Evolutionary conservation across 2,888 invertebrate genomes (phyloP).

Genomic region (Drosophila dives): DNA sequence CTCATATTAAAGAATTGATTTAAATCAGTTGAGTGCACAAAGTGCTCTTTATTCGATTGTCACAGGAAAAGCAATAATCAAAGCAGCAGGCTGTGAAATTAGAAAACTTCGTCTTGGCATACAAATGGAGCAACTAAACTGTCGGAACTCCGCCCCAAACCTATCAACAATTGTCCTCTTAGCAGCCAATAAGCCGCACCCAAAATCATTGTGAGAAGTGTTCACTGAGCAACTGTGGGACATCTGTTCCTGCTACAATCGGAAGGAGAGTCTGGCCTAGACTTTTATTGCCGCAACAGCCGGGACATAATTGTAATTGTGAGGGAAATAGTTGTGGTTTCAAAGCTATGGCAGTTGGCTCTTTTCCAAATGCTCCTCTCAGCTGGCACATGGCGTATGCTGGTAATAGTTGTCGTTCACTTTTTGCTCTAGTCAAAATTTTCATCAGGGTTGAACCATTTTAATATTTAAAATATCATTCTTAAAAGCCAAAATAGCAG

Average conservation of each 20-base stretch:
- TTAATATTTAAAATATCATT: slow-evolving; percentile 70
- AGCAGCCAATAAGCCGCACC: slow-evolving; percentile 59
- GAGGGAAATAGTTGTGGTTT: slow-evolving; percentile 44
- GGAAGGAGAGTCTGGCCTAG: slow-evolving; percentile 24
- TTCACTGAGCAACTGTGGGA: slow-evolving; percentile 12
- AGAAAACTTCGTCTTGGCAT: slow-evolving; percentile 51
- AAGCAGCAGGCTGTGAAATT: slow-evolving; percentile 45
- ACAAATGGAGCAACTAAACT: slow-evolving; percentile 56
- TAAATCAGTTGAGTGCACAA: slow-evolving; percentile 23
- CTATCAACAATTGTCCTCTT: slow-evolving; percentile 52
- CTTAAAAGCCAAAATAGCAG: slow-evolving; percentile 39
- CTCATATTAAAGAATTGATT: slow-evolving; percentile 11
- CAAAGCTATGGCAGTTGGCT: slow-evolving; percentile 39
- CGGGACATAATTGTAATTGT: slow-evolving; percentile 51
- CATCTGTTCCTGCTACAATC: slow-evolving; percentile 16
- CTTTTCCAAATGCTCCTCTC: slow-evolving; percentile 41
- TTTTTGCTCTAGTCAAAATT: slow-evolving; percentile 5
- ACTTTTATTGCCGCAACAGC: slow-evolving; percentile 55
- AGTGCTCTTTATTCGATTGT: not conserved
- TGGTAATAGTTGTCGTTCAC: slow-evolving; percentile 25
- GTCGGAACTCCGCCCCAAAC: not conserved
- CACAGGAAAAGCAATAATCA: slow-evolving; percentile 15
- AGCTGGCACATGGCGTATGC: slow-evolving; percentile 18
- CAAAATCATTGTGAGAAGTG: slow-evolving; percentile 41
- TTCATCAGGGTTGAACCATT: slow-evolving; percentile 50